Base-by-base conservation (phyloP, 1,140 invertebrate genomes). In the Ceratoteleas bidentatus region DNA sequence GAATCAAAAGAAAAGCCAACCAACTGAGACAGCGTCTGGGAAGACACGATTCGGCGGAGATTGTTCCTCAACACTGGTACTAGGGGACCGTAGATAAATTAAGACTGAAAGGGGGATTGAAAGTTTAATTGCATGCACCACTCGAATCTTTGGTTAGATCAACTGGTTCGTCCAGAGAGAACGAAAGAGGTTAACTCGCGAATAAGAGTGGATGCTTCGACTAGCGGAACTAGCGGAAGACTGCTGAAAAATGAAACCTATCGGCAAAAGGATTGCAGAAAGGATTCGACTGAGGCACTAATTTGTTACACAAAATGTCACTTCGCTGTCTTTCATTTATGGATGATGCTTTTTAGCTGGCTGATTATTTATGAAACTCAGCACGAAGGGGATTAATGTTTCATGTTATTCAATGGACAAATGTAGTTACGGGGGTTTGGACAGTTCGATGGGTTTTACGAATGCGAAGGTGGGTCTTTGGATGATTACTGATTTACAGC, bases 41-140 rank as follows among this genome's bases (percentile, higher is more conserved):
- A n/a, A 53, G 33, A 57, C 33, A 64, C 69, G 43, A 54, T 68
- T 64, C 50, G 74, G 38, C 40, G 54, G 36, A 69, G 69, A 62
- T 80, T 81, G 78, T 81, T 57, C 75, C 76, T 73, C 81, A 73
- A 74, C 76, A 75, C 56, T 54, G 83, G 49, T 45, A 70, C 72
- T 78, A 61, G 54, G 60, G 76, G 43, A 72, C 36, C 69, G 57
- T 54, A 50, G 70, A 75, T 80, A 60, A 77, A 83, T 83, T 81
- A 68, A 79, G 77, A 79, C 83, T 86, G 85, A 78, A 83, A 72
- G 69, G 81, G 84, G 76, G 82, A 87, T 85, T 87, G 84, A 84
- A 88, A 88, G 86, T 88, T 89, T 89, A 90, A 90, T 90, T 88
- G 85, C 85, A 87, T 89, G 87, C 86, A 89, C 75, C 65, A 64